Percentiles rank a stretch among this genome's conserved stretches.
Conservation (phyloP, 2,888 invertebrate species). For the Cepaea hortensis region DNA sequence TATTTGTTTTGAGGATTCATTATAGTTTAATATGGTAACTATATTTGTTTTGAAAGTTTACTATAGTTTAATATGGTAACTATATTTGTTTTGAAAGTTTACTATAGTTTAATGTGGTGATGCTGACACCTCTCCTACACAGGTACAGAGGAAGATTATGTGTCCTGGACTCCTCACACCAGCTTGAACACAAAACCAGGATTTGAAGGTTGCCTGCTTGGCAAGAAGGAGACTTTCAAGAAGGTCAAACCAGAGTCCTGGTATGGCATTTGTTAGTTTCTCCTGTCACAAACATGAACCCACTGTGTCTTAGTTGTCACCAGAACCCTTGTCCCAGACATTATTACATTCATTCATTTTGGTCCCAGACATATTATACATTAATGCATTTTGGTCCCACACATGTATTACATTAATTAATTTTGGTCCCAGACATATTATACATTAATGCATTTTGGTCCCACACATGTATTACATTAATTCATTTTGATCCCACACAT, state of each 20-base stretch:
- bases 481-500: too few species aligned
- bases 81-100: not conserved
- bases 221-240: slow-evolving; percentile 64
- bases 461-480: too few species aligned
- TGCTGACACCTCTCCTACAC: not conserved
- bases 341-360: too few species aligned
- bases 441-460: too few species aligned
- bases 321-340: too few species aligned
- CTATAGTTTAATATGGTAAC: not conserved
- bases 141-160: slow-evolving; percentile 69
- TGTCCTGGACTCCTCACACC: slow-evolving; percentile 69
- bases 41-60: not conserved
- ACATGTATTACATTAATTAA: too few species aligned
- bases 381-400: too few species aligned
- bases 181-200: slow-evolving; percentile 54
- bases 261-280: slow-evolving; percentile 54
- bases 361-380: too few species aligned
- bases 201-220: slow-evolving; percentile 70
- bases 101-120: not conserved
- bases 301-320: too few species aligned
- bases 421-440: too few species aligned
- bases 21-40: not conserved
- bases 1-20: too few species aligned
- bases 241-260: slow-evolving; percentile 72
- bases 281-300: too few species aligned